Conservation (phyloP, 2,888 invertebrate genomes). For the Argynnis bischoffii region DNA sequence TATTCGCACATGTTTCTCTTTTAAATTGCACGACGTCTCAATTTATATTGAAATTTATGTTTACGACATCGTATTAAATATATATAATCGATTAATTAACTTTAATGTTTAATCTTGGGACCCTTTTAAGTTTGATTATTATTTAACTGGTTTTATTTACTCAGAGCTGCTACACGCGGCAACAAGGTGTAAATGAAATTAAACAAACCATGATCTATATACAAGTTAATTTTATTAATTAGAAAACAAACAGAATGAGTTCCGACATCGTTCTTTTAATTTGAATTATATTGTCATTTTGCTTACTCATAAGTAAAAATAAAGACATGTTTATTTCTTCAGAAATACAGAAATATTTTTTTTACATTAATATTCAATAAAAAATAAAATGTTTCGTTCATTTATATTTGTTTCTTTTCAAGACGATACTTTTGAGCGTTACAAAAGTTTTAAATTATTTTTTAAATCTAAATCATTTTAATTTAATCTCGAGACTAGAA, state of each 20-base stretch:
- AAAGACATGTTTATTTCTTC: constrained; percentile 5
- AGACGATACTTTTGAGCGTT: too few species aligned
- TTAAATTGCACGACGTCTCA: constrained; percentile 37
- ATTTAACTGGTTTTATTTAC: constrained; percentile 15
- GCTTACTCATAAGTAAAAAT: constrained; percentile 2
- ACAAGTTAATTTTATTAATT: constrained; percentile 24
- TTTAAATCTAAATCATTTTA: too few species aligned
- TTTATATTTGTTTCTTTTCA: too few species aligned
- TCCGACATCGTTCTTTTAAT: constrained; percentile 9
- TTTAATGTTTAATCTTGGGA: neutral
- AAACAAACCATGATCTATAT: constrained; percentile 19
- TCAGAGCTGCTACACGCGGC: constrained; percentile 20
- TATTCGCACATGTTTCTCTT: constrained; percentile 21
- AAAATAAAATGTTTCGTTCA: too few species aligned
- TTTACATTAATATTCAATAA: too few species aligned
- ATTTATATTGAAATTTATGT: constrained; percentile 39
- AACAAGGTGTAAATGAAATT: constrained; percentile 28
- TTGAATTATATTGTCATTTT: constrained; percentile 16
- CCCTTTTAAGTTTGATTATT: neutral
- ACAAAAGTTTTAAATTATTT: too few species aligned
- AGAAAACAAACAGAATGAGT: constrained; percentile 1
- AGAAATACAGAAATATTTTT: neutral
- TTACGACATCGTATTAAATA: constrained; percentile 11
- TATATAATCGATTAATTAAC: constrained; percentile 14
- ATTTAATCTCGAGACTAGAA: too few species aligned